Percentiles rank a stretch among this genome's conserved stretches.
phyloP scores from a whole-genome alignment of 1,140 invertebrate species.

The Brachionus asplanchnoidis region DNA sequence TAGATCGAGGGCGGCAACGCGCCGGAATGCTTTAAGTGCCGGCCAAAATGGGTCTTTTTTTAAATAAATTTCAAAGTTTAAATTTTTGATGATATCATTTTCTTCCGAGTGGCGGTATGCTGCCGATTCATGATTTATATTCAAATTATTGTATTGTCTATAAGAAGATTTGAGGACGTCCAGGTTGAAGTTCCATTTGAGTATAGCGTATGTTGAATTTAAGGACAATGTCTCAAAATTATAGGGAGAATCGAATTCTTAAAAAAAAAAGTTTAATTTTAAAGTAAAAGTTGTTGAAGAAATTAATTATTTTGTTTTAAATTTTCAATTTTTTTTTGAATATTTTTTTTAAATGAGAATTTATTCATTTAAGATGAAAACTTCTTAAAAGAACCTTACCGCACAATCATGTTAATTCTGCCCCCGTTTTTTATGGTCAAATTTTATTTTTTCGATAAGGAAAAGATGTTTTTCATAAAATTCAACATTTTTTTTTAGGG shows the following conservation, averaged over 20 bases:
- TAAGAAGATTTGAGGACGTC: neutral
- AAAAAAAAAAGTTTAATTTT: neutral
- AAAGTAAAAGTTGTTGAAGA: neutral
- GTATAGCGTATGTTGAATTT: neutral
- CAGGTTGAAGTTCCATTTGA: conserved; percentile 6
- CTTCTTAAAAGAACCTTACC: too few species aligned
- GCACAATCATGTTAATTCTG: too few species aligned
- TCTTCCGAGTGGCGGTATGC: neutral
- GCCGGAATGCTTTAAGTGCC: neutral
- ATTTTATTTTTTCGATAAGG: too few species aligned
- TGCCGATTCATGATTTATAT: neutral
- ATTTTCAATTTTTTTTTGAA: neutral
- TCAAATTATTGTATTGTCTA: neutral
- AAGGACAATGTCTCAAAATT: neutral
- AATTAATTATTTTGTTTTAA: neutral
- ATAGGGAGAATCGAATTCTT: conserved; percentile 7
- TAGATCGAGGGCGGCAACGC: neutral
- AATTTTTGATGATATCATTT: conserved; percentile 16
- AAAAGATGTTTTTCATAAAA: too few species aligned
- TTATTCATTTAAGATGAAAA: too few species aligned
- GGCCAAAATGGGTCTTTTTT: neutral
- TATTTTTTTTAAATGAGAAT: too few species aligned
- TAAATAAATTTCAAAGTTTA: conserved; percentile 29
- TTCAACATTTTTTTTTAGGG: too few species aligned
- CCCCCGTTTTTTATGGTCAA: too few species aligned